Evolutionary conservation across 1,140 invertebrate species (phyloP), one percentile per base, ranked within the genome.

Genomic region (Streblospio benedicti): DNA sequence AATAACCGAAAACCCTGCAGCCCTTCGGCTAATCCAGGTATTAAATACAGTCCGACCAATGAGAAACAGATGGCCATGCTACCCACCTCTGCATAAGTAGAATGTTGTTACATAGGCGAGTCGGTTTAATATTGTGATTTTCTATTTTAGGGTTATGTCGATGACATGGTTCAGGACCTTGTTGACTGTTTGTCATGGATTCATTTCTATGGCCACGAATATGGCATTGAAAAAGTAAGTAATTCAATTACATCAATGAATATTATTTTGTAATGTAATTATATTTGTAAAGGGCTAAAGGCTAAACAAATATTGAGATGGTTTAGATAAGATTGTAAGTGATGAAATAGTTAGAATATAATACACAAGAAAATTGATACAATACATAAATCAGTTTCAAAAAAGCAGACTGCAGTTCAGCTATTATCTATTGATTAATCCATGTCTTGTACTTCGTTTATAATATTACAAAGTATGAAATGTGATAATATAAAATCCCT

Each of bases 131-230:
- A 50, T 14, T 38, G 52, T 18, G 30, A 12, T 16, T 27, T 27
- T 51, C 49, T 28, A 9, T 60, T 62, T 61, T 52, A 76, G 74
- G 74, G 74, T 38, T 73, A 67, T 67, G 72, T 72, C 4, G 74
- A 76, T 65, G 72, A 76, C 61, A 76, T 76, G 74, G 65, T 76
- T 32, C 73, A 76, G 52, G 75, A 76, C 65, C 58, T 75, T 51
- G 70, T 74, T 6, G 75, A 76, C 50, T 69, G 69, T 65, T 52
- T 76, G 18, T 43, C 54, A 28, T 76, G 75, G 75, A 57, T 73
- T 25, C 60, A 69, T 32, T 60, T 70, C 5, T 69, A 73, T 66
- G 67, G 71, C 38, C 57, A 69, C 18, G 55, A 65, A 5, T 73
- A 74, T 65, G 69, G 70, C 50, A 74, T 71, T 55, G 62, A 74